Evolutionary conservation across 2,888 invertebrate genomes (phyloP), one percentile per base, ranked within the genome.

Genomic region (Agrochola lota): DNA sequence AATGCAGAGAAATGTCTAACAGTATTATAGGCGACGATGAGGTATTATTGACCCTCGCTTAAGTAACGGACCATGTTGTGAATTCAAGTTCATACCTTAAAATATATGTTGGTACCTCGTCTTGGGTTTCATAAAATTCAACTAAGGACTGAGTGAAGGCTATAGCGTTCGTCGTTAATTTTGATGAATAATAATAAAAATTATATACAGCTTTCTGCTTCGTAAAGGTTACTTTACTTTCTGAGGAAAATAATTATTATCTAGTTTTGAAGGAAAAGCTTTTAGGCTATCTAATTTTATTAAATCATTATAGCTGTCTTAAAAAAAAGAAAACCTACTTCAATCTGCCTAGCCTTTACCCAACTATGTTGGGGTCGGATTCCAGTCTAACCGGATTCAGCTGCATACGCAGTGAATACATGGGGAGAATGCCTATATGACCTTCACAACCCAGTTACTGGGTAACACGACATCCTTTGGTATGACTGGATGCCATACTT

Each of bases 111-210:
- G 52, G 6, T 63, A 15, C n/a, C 15, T 64, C 7, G 17, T 35
- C 20, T 40, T 30, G 46, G 12, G 17, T 26, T 15, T 35, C 8
- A 23, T 55, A 23, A 78, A 77, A 78, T 78, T 78, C 23, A 57
- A 49, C 35, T 26, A 46, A 43, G 35, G 30, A 20, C 23, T 57
- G 52, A 23, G 26, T 26, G 26, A 52, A 40, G 43, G 52, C 60
- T 40, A 12, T 15, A 46, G 30, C 55, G 3, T 46, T 35, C 23
- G 15, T 40, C 35, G 17, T 76, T 60, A 40, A 60, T 60, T 46
- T 59, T 49, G 23, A 52, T 23, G 59, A 35, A 60, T 23, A 52
- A 60, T 49, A 49, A 26, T 60, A n/a, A 52, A 40, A 23, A 60
- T 1, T 49, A 11, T 17, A 49, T 12, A 17, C 5, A 23, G 17